phyloP scores from a whole-genome alignment of 37 sponge, comb jelly and placozoan species.

The Agelas oroides region DNA sequence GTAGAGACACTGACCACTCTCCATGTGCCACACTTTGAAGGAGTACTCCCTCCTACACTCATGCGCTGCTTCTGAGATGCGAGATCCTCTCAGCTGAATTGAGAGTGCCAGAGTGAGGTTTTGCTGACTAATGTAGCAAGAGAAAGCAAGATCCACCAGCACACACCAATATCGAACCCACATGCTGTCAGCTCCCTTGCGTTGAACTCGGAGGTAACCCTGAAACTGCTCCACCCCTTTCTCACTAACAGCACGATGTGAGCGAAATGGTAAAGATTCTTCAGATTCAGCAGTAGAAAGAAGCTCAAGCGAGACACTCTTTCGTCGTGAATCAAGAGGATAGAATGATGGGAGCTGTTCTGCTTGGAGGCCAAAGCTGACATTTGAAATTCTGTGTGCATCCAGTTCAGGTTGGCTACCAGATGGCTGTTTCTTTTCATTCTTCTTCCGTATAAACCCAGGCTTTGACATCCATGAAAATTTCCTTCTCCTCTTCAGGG shows the following conservation, averaged over 20 bases:
- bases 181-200: slow-evolving; percentile 42
- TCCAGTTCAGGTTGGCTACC: slow-evolving; percentile 9
- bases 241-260: neutral
- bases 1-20: slow-evolving; percentile 65
- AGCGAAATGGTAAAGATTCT: neutral
- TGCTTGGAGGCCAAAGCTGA: neutral
- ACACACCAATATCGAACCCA: slow-evolving; percentile 76
- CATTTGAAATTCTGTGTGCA: neutral
- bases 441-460: slow-evolving; percentile 9
- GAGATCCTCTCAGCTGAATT: slow-evolving; percentile 60
- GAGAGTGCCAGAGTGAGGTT: slow-evolving; percentile 45
- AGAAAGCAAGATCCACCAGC: slow-evolving; percentile 45
- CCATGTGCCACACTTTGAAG: slow-evolving; percentile 70
- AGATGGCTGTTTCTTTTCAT: neutral
- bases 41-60: slow-evolving; percentile 39
- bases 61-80: slow-evolving; percentile 36
- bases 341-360: neutral
- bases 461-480: slow-evolving; percentile 42
- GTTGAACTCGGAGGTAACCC: slow-evolving; percentile 54
- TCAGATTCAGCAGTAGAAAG: neutral
- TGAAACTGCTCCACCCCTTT: slow-evolving; percentile 23
- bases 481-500: slow-evolving; percentile 28
- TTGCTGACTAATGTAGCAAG: slow-evolving; percentile 50
- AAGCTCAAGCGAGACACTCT: slow-evolving; percentile 22
- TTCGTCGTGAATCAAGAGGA: neutral